Conservation (phyloP, 2,113 vertebrate species). For the Corythoichthys intestinalis region DNA sequence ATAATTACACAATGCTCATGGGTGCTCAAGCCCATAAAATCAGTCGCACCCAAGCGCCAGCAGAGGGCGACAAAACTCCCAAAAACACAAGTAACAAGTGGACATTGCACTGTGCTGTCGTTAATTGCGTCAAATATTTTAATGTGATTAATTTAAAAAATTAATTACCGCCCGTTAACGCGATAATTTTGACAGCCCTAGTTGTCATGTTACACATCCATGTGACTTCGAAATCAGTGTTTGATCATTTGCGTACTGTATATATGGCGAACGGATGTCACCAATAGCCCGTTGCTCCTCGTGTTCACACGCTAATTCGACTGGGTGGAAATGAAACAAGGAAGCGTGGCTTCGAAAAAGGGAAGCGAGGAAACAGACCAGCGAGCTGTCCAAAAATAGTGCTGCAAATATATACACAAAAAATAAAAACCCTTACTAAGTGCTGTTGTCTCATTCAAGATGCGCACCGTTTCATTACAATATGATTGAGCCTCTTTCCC, state of each 20-base stretch:
- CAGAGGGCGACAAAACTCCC: no score
- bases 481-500: slow-evolving; percentile 26
- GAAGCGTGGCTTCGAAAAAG: slow-evolving; percentile 22
- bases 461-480: slow-evolving; percentile 23
- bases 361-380: slow-evolving; percentile 16
- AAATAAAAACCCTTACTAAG: background rate
- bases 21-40: no score
- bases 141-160: no score
- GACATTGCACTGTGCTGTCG: no score
- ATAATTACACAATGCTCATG: no score
- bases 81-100: no score
- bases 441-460: background rate
- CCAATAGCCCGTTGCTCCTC: background rate
- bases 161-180: no score
- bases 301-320: background rate
- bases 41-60: no score
- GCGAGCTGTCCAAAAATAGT: background rate
- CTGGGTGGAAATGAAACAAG: slow-evolving; percentile 31
- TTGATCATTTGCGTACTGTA: background rate
- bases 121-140: no score
- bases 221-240: background rate
- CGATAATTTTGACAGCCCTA: no score
- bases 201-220: no score
- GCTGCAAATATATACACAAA: background rate
- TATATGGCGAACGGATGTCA: slow-evolving; percentile 4